Evolutionary conservation across 2,888 invertebrate genomes (phyloP).

Genomic region (Parapristionchus giblindavisi): DNA sequence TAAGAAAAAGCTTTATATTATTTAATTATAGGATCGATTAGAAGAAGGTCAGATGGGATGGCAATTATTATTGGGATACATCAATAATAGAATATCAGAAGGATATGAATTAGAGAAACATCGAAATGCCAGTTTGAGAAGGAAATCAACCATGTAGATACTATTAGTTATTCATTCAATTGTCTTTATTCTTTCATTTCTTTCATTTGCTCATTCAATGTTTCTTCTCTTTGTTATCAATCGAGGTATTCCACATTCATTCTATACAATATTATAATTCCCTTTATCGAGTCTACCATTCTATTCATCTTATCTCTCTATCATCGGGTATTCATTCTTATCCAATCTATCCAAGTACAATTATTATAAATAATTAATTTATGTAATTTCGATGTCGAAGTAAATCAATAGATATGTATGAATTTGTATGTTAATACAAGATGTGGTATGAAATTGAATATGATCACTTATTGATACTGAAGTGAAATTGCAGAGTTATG

Average conservation of each 20-base stretch:
- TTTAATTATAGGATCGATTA: not conserved
- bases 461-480: not conserved
- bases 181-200: not conserved
- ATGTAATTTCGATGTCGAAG: too few species aligned
- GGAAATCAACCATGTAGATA: conserved; percentile 13
- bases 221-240: too few species aligned
- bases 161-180: not conserved
- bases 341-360: too few species aligned
- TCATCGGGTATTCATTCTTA: too few species aligned
- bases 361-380: too few species aligned
- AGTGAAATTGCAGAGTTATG: too few species aligned
- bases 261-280: too few species aligned
- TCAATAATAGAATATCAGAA: conserved; percentile 33
- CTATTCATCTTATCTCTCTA: too few species aligned
- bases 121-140: conserved; percentile 28
- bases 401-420: not conserved
- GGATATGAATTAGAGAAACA: conserved; percentile 34
- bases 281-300: too few species aligned
- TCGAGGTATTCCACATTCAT: too few species aligned
- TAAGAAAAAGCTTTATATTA: not conserved
- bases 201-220: not conserved
- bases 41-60: conserved; percentile 24
- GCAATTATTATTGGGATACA: conserved; percentile 30
- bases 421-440: not conserved
- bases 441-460: not conserved